phyloP scores from a whole-genome alignment of 2,888 invertebrate species.

The Azorinus chamasolen region DNA sequence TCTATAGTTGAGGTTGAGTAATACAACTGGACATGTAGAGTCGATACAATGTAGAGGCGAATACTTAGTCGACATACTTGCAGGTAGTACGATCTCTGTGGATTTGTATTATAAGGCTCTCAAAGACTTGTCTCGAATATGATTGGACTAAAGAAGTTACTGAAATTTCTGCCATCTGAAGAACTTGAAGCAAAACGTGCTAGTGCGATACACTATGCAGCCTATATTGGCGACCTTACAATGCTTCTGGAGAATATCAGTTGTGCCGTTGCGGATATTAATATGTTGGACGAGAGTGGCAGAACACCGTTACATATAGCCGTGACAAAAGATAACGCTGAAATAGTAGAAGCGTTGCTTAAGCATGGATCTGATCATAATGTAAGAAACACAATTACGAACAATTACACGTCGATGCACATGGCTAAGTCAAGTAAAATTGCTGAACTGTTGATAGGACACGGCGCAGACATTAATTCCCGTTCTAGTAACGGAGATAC shows the following conservation, averaged over 20 bases:
- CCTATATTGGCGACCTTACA: background rate
- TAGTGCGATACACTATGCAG: slow-evolving; percentile 4
- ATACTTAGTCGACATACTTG: no score
- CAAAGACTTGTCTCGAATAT: no score
- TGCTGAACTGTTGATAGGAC: background rate
- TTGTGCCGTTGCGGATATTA: background rate
- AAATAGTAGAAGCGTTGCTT: slow-evolving; percentile 6
- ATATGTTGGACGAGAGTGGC: background rate
- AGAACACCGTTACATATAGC: slow-evolving; percentile 8
- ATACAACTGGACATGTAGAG: no score
- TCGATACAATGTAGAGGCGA: no score
- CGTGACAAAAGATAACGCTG: background rate
- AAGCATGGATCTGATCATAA: slow-evolving; percentile 5
- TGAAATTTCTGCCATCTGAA: no score
- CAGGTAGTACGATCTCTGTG: no score
- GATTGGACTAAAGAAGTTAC: no score
- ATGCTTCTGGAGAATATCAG: background rate
- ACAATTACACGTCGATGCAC: background rate
- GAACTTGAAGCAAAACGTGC: no score
- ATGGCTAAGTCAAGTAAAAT: background rate
- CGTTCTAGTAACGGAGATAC: background rate
- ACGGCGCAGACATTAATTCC: slow-evolving; percentile 10
- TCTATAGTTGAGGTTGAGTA: no score
- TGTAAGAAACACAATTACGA: background rate
- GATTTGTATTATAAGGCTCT: no score